phyloP scores from a whole-genome alignment of 2,113 vertebrate genomes.

The Alectura lathami region DNA sequence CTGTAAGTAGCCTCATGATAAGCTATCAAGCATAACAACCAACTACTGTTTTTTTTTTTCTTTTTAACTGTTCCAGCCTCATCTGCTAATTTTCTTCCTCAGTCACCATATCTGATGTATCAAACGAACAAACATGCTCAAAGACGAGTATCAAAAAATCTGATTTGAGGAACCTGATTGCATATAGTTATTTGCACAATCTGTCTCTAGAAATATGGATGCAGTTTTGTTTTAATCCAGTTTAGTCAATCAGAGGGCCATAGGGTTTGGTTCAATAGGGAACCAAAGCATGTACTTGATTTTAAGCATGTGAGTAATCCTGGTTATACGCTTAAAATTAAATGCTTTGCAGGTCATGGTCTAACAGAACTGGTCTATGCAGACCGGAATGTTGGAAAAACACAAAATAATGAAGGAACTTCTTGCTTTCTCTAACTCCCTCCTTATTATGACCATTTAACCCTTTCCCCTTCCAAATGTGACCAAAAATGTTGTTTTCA shows the following conservation, averaged over 20 bases:
- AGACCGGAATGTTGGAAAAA: not conserved
- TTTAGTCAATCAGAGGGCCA: not conserved
- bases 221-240: slow-evolving; percentile 31
- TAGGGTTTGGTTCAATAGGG: slow-evolving; percentile 2
- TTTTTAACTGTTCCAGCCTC: not conserved
- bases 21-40: not conserved
- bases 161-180: not conserved
- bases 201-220: slow-evolving; percentile 11
- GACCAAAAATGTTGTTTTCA: not conserved
- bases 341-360: not conserved
- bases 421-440: not conserved
- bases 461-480: not conserved
- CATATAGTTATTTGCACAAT: slow-evolving; percentile 20
- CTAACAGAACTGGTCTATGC: not conserved
- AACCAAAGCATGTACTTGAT: slow-evolving; percentile 8
- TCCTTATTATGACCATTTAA: not conserved
- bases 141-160: not conserved
- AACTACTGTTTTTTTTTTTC: not conserved
- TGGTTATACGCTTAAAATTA: not conserved
- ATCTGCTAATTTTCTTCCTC: not conserved
- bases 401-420: not conserved
- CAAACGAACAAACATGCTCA: not conserved
- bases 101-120: not conserved
- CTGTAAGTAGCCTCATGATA: not conserved
- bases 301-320: slow-evolving; percentile 29